These are phyloP conservation scores for Bujurquina vittata DNA, from an alignment of 2,113 vertebrate species.

Conservation along the genomic window DNA sequence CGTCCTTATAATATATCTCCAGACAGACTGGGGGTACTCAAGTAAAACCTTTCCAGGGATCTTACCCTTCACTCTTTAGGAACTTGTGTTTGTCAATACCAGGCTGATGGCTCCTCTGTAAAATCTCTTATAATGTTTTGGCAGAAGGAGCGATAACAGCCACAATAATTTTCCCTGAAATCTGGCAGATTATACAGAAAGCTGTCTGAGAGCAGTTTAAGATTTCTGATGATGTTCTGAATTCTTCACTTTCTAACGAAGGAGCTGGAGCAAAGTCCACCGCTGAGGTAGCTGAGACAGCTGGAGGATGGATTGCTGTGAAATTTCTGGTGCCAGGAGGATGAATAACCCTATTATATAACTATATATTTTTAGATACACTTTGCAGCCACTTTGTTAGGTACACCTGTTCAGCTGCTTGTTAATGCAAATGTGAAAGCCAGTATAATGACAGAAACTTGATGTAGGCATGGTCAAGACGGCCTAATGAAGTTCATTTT, in stretches of 20 bases:
- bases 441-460: background rate
- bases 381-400: background rate
- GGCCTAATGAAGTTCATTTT: background rate
- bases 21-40: background rate
- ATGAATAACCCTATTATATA: background rate
- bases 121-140: background rate
- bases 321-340: background rate
- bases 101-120: constrained; percentile 14
- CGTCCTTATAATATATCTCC: constrained; percentile 7
- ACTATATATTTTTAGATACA: background rate
- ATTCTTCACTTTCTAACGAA: background rate
- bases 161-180: background rate
- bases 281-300: background rate
- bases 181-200: background rate
- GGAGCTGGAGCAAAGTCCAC: background rate
- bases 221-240: background rate
- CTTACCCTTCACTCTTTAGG: background rate
- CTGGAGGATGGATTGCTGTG: background rate
- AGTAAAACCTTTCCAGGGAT: constrained; percentile 2
- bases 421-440: background rate
- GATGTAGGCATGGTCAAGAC: background rate
- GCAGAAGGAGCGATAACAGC: background rate
- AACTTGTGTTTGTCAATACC: constrained; percentile 20
- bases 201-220: background rate
- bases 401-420: background rate